These are phyloP conservation scores for Oscheius sp. DNA, from an alignment of 2,888 invertebrate species.

Conservation along the genomic window DNA sequence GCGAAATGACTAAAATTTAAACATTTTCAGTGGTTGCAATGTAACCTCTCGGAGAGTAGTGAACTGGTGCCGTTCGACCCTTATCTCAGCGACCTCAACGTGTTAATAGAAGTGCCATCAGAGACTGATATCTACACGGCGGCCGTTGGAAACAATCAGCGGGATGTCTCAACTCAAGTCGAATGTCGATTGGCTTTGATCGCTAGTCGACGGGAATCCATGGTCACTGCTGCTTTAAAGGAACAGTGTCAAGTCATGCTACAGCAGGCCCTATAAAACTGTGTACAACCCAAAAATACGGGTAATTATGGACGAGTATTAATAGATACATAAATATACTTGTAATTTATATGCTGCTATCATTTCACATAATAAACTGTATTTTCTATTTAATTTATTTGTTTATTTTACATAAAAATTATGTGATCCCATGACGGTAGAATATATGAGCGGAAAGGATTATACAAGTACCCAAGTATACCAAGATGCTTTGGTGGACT, in stretches of 20 bases:
- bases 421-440: background rate
- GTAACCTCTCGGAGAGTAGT: conserved; percentile 27
- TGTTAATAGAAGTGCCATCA: conserved; percentile 26
- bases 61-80: conserved; percentile 33
- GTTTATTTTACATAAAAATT: background rate
- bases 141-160: conserved; percentile 3
- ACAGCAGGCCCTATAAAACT: conserved; percentile 26
- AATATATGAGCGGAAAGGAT: background rate
- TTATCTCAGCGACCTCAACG: conserved; percentile 28
- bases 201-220: conserved; percentile 26
- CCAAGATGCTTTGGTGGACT: conserved; percentile 14
- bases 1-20: no score
- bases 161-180: conserved; percentile 29
- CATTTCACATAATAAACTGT: background rate
- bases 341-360: conserved; percentile 13
- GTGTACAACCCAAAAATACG: conserved; percentile 13
- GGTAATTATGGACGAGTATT: conserved; percentile 20
- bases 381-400: background rate
- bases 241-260: conserved; percentile 37
- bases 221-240: conserved; percentile 26
- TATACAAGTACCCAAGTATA: conserved; percentile 7
- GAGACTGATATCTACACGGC: conserved; percentile 22
- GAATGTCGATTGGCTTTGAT: conserved; percentile 20
- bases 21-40: conserved; percentile 28
- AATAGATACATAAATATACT: conserved; percentile 3